Evolutionary conservation across 2,113 vertebrate genomes (phyloP).

Genomic region (Crotalus horridus): DNA sequence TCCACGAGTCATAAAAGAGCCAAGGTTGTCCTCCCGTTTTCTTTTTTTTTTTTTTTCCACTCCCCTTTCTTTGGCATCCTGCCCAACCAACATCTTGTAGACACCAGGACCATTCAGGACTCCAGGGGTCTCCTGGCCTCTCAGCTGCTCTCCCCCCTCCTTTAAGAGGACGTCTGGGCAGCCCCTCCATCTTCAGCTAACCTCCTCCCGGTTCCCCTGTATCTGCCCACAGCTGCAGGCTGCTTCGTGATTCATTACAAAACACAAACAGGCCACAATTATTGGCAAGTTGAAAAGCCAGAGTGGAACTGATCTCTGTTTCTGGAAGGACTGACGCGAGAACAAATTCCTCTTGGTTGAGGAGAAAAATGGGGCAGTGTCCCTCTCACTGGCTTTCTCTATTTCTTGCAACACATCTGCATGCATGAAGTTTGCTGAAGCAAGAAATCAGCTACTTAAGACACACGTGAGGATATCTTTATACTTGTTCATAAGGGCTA

Average conservation of each 20-base stretch:
- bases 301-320: slow-evolving; percentile 57
- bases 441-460: slow-evolving; percentile 20
- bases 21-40: too few relatives aligned
- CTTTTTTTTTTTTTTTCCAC: too few relatives aligned
- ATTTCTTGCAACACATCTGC: slow-evolving; percentile 31
- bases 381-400: slow-evolving; percentile 40
- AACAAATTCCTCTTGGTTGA: slow-evolving; percentile 44
- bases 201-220: slow-evolving; percentile 18
- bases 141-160: slow-evolving; percentile 15
- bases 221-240: slow-evolving; percentile 59
- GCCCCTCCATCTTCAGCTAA: slow-evolving; percentile 13
- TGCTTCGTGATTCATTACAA: slow-evolving; percentile 45
- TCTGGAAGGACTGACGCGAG: slow-evolving; percentile 58
- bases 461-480: slow-evolving; percentile 3
- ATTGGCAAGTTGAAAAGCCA: slow-evolving; percentile 62
- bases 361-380: slow-evolving; percentile 43
- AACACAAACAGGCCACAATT: slow-evolving; percentile 58
- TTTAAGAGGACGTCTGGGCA: neutral
- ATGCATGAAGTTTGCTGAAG: slow-evolving; percentile 4
- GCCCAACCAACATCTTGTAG: neutral
- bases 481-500: neutral
- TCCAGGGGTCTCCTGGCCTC: neutral
- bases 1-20: too few relatives aligned
- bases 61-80: neutral
- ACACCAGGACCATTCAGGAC: neutral